Conservation (phyloP, 1,140 invertebrate genomes). For the Platyscapa corneri region DNA sequence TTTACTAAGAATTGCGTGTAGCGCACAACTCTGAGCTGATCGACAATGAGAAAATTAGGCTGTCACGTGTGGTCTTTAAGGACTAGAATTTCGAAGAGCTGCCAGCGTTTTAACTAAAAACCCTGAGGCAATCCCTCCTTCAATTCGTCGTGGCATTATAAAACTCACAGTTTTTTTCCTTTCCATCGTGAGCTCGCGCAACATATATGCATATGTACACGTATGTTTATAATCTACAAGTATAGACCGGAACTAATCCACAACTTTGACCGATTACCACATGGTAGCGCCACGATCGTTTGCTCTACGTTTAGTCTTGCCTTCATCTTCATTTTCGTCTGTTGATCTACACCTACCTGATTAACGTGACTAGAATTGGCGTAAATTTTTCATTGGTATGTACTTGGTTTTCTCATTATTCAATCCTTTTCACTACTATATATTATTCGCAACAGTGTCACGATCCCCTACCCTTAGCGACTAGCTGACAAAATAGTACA, state of each 20-base stretch:
- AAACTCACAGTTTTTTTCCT: slow-evolving; percentile 38
- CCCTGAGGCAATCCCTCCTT: slow-evolving; percentile 1
- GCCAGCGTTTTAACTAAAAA: slow-evolving; percentile 5
- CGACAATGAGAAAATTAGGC: slow-evolving; percentile 38
- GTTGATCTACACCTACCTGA: background rate
- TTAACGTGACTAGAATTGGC: slow-evolving; percentile 49
- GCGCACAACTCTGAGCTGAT: background rate
- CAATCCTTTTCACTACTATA: slow-evolving; percentile 24
- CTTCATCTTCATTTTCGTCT: background rate
- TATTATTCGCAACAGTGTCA: slow-evolving; percentile 24
- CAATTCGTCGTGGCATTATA: slow-evolving; percentile 32
- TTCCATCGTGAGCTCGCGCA: slow-evolving; percentile 6
- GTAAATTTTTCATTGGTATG: slow-evolving; percentile 28
- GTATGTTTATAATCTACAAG: slow-evolving; percentile 18
- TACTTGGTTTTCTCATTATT: slow-evolving; percentile 29
- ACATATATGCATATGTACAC: background rate
- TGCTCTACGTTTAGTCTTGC: background rate
- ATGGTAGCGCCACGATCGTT: background rate
- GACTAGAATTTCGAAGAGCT: slow-evolving; percentile 22
- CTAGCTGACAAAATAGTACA: slow-evolving; percentile 1
- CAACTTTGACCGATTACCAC: background rate
- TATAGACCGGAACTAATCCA: background rate
- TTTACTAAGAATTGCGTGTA: slow-evolving; percentile 18
- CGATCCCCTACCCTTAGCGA: slow-evolving; percentile 25
- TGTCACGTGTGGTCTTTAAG: slow-evolving; percentile 24